phyloP scores from a whole-genome alignment of 2,888 invertebrate genomes.

The Cataglyphis cursor region DNA sequence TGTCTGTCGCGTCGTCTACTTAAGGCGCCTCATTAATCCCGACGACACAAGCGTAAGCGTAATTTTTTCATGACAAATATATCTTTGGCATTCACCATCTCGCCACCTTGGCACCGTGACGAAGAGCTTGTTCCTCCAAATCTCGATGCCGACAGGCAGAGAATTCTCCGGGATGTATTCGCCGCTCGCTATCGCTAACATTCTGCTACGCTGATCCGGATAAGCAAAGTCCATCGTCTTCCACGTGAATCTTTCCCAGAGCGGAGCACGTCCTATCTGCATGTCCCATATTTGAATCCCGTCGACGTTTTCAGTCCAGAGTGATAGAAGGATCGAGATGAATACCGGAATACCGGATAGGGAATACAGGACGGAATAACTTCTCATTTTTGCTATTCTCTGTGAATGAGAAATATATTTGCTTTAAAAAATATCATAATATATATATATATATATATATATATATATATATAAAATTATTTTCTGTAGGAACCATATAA shows the following conservation, averaged over 20 bases:
- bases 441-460: neutral
- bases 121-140: slow-evolving; percentile 94
- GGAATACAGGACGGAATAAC: slow-evolving; percentile 26
- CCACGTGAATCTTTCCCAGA: slow-evolving; percentile 93
- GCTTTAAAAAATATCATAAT: neutral
- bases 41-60: neutral
- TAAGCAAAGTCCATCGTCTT: slow-evolving; percentile 92
- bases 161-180: slow-evolving; percentile 92
- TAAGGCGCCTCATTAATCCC: slow-evolving; percentile 13
- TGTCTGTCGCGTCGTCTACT: slow-evolving; percentile 27
- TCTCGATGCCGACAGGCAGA: slow-evolving; percentile 93
- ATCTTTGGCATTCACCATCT: slow-evolving; percentile 88
- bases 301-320: slow-evolving; percentile 35
- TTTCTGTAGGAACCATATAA: neutral
- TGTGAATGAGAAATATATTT: slow-evolving; percentile 17
- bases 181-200: slow-evolving; percentile 90
- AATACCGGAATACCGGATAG: slow-evolving; percentile 1
- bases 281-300: slow-evolving; percentile 76
- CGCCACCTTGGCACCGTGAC: slow-evolving; percentile 94
- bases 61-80: slow-evolving; percentile 12
- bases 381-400: slow-evolving; percentile 8
- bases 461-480: neutral
- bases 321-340: slow-evolving; percentile 58
- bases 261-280: slow-evolving; percentile 84
- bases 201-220: slow-evolving; percentile 89